Conservation (phyloP, 2,797 vertebrate species). For the Micromesistius poutassou region DNA sequence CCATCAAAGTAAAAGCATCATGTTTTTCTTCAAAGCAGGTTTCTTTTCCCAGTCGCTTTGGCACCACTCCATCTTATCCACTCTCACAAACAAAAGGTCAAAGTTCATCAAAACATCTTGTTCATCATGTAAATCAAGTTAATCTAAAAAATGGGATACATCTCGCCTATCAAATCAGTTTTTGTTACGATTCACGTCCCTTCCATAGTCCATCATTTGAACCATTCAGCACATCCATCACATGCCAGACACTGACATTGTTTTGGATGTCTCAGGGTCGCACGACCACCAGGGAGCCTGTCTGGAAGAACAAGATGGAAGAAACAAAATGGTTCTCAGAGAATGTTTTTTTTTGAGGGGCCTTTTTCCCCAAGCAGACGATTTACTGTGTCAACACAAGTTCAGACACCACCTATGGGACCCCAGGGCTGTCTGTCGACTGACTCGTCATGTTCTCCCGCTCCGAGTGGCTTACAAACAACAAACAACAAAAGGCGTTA, state of each 20-base stretch:
- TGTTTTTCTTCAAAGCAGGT: neutral
- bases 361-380: neutral
- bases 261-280: neutral
- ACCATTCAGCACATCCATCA: neutral
- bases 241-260: neutral
- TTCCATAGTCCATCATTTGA: too few relatives aligned
- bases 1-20: neutral
- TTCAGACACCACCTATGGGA: slow-evolving; percentile 24
- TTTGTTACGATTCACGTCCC: neutral
- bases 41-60: neutral
- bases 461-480: neutral
- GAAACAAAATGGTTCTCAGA: neutral
- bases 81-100: neutral
- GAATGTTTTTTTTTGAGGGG: neutral
- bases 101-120: neutral
- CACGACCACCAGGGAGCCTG: too few relatives aligned
- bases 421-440: neutral
- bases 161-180: neutral
- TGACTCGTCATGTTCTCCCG: neutral
- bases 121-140: too few relatives aligned
- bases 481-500: neutral
- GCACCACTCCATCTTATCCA: neutral
- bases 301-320: neutral
- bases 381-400: slow-evolving; percentile 30
- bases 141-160: too few relatives aligned